Base-by-base conservation (phyloP, 1,140 invertebrate genomes). In the Leguminivora glycinivorella region DNA sequence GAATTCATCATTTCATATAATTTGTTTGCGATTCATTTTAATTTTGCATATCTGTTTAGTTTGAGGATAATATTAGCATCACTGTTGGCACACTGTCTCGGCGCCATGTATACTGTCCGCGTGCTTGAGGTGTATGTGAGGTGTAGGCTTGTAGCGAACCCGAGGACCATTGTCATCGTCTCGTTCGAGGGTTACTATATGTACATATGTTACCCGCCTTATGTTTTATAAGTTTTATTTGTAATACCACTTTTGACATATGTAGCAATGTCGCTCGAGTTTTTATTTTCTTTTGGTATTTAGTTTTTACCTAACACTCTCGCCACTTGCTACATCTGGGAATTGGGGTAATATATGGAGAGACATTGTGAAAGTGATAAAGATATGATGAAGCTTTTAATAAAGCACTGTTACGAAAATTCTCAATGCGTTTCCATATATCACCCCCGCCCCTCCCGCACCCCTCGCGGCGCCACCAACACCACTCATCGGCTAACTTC, bases 341-440 rank as follows among this genome's bases (percentile, higher is more conserved):
- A 92, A 92, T 91, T 92, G 90, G 92, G 92, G 92, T 92, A 92
- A 92, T 83, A 93, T 93, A 93, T 93, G 92, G 92, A 93, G 90
- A 92, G 92, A 93, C 93, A 93, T 93, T 93, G 93, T 93, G 93
- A 93, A 91, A 88, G 85, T 90, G 87, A 91, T 91, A 89, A 91
- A 90, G 85, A 91, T 89, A 89, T 86, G 86, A 89, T 89, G 87
- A 92, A 92, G 90, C 91, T 93, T 93, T 93, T 93, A 93, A 93
- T 93, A 93, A 93, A 93, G 93, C 93, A 92, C 92, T 93, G 92
- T 93, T 93, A 93, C 90, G 90, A 88, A 91, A 91, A 92, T 92
- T 92, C 92, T 92, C 92, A 93, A 93, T 93, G 93, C 93, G 92
- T 93, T 93, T 93, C 92, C 92, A 93, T 93, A 92, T 92, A 88